These are phyloP conservation scores for Hypotaenidia okinawae DNA, from an alignment of 2,797 vertebrate genomes.

Conservation along the genomic window DNA sequence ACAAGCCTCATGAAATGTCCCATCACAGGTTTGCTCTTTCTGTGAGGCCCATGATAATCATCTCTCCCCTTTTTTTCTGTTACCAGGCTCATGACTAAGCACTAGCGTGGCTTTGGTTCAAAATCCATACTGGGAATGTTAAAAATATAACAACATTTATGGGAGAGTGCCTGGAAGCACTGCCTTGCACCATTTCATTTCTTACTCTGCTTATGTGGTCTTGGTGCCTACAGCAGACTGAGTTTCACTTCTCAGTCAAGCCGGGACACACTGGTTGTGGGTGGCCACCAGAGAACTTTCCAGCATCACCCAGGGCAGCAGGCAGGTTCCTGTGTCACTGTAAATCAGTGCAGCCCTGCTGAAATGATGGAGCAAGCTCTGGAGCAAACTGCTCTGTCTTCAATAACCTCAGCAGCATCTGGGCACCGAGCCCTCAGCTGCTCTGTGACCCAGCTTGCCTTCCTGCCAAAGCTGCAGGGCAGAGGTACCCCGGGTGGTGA, in stretches of 20 bases:
- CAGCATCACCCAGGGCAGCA: background rate
- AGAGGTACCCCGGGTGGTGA: fast-evolving
- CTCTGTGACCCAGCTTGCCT: background rate
- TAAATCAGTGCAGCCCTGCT: background rate
- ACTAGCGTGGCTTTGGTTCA: background rate
- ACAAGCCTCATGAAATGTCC: background rate
- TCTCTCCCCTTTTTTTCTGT: background rate
- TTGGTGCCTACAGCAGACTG: background rate
- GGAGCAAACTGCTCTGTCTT: background rate
- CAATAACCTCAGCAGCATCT: background rate
- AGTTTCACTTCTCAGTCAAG: background rate
- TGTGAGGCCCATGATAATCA: background rate
- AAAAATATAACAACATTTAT: background rate
- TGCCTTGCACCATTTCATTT: background rate
- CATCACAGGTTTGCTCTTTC: background rate
- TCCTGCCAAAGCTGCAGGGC: background rate
- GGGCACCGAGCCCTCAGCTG: background rate
- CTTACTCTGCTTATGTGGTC: background rate
- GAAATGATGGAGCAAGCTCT: background rate
- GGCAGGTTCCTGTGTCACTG: background rate
- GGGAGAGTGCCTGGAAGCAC: background rate
- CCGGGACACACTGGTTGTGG: background rate
- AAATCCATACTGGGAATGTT: background rate
- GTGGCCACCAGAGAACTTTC: background rate
- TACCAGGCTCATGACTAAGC: background rate